phyloP scores from a whole-genome alignment of 2,888 invertebrate species.

The Limnephilus rhombicus region DNA sequence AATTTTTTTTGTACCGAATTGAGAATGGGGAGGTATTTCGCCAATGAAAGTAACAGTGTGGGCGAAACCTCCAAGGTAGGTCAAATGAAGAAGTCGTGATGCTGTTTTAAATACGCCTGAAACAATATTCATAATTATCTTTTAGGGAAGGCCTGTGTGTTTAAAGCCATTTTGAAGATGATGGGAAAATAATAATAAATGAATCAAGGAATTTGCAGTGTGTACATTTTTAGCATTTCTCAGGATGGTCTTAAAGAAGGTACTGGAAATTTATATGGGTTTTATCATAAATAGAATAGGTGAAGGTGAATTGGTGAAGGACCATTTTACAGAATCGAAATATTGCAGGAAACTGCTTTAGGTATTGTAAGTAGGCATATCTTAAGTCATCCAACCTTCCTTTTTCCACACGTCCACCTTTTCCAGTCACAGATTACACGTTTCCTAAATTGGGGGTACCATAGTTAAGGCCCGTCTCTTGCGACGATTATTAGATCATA shows the following conservation, averaged over 20 bases:
- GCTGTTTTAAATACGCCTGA: not conserved
- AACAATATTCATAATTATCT: not conserved
- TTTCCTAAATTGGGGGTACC: not conserved
- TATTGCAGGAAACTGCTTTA: too few relatives aligned
- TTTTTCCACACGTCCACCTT: not conserved
- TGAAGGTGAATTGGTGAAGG: not conserved
- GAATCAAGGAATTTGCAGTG: not conserved
- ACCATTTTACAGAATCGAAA: not conserved
- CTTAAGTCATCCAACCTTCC: not conserved
- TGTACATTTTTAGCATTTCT: not conserved
- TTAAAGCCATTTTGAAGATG: not conserved
- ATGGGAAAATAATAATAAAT: not conserved
- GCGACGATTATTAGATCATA: too few relatives aligned
- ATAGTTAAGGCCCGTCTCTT: too few relatives aligned
- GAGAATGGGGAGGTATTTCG: not conserved
- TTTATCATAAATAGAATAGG: not conserved
- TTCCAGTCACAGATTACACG: not conserved
- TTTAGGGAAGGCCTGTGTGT: not conserved
- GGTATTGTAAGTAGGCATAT: too few relatives aligned
- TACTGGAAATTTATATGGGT: not conserved
- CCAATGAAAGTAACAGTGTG: not conserved
- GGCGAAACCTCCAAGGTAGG: not conserved
- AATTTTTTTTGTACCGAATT: not conserved
- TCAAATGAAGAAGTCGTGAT: constrained; percentile 2
- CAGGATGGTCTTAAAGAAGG: not conserved